Conservation (phyloP, 2,888 invertebrate species). For the Xylota sylvarum region DNA sequence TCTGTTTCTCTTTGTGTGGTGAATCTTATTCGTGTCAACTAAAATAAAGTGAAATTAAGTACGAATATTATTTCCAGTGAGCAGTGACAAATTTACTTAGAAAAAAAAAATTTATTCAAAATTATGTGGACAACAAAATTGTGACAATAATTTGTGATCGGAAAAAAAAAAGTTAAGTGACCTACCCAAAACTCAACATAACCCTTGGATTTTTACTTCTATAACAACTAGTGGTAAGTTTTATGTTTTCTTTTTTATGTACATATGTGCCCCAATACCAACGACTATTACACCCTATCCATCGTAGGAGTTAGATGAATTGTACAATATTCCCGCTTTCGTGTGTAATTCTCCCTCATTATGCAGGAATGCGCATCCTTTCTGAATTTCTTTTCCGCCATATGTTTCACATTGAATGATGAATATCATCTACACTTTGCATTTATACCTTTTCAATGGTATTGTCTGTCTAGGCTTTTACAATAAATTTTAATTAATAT, state of each 20-base stretch:
- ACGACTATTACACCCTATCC: background rate
- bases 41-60: background rate
- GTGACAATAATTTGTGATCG: conserved; percentile 2
- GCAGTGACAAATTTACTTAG: background rate
- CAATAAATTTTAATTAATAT: conserved; percentile 61
- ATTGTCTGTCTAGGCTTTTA: conserved; percentile 17
- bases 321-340: conserved; percentile 52
- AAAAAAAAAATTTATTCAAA: conserved; percentile 1
- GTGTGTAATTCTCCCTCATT: conserved; percentile 47
- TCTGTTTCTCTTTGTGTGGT: conserved; percentile 27
- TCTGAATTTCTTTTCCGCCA: conserved; percentile 15
- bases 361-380: conserved; percentile 50
- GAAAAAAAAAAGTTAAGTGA: background rate
- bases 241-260: background rate
- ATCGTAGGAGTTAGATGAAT: conserved; percentile 14
- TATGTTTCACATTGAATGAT: conserved; percentile 24
- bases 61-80: conserved; percentile 1
- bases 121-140: conserved; percentile 14
- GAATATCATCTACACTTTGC: conserved; percentile 11
- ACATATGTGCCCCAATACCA: background rate
- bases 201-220: conserved; percentile 17
- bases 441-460: conserved; percentile 11
- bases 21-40: background rate
- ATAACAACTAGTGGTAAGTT: conserved; percentile 34
- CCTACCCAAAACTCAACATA: background rate